A percentile compares a stretch with the other conserved stretches of the same genome.
phyloP scores from a whole-genome alignment of 2,113 vertebrate genomes.

The Bubo blakistoni region DNA sequence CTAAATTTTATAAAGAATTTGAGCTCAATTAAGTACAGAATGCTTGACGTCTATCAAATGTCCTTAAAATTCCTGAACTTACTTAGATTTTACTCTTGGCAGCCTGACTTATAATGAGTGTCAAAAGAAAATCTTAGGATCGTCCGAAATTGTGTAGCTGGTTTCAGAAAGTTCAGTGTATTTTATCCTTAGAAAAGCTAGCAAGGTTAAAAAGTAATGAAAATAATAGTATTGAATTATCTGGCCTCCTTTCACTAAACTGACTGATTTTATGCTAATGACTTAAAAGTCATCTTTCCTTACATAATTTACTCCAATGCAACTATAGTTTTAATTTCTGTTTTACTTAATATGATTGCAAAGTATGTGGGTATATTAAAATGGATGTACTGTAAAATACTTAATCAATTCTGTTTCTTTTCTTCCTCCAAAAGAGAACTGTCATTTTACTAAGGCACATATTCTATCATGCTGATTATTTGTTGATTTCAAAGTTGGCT shows the following conservation, averaged over 20 bases:
- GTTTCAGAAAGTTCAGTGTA: neutral
- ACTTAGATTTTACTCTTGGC: slow-evolving; percentile 30
- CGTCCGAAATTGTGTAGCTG: neutral
- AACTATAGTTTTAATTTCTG: neutral
- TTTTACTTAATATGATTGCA: neutral
- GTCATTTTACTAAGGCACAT: neutral
- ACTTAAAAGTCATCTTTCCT: neutral
- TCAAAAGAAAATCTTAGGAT: slow-evolving; percentile 25
- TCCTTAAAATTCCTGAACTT: slow-evolving; percentile 24
- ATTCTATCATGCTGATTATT: neutral
- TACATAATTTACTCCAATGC: neutral
- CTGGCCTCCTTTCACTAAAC: neutral
- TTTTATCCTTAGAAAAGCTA: slow-evolving; percentile 34
- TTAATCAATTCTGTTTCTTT: neutral
- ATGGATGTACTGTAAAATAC: neutral
- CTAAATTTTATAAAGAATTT: neutral
- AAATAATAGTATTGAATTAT: slow-evolving; percentile 8
- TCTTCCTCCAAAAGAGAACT: neutral
- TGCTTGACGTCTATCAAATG: neutral
- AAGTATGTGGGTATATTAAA: neutral
- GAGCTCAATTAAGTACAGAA: slow-evolving; percentile 1
- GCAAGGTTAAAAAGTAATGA: slow-evolving; percentile 28
- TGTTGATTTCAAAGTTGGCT: neutral
- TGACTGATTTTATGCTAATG: neutral
- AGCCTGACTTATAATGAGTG: neutral